These are phyloP conservation scores for Lacanobia oleracea DNA, from an alignment of 2,888 invertebrate species.

Conservation along the genomic window DNA sequence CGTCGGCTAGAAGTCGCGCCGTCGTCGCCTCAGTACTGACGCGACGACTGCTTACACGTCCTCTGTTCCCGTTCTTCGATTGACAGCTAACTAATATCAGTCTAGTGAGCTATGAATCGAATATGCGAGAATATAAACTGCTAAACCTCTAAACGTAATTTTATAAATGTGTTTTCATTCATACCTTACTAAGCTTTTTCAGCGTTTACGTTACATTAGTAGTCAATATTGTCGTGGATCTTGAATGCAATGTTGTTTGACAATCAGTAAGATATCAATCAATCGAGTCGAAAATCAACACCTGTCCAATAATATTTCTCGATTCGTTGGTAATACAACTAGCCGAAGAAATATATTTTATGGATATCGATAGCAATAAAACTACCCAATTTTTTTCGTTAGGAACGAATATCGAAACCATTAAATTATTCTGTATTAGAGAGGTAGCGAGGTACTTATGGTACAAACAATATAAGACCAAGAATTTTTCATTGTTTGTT, in stretches of 20 bases:
- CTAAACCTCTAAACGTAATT: constrained; percentile 20
- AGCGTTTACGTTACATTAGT: background rate
- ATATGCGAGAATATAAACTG: constrained; percentile 50
- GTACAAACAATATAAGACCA: constrained; percentile 8
- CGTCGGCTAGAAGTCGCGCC: background rate
- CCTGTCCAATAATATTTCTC: background rate
- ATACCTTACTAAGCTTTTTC: background rate
- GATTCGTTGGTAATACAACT: background rate
- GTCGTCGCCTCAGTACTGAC: background rate
- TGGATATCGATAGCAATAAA: constrained; percentile 10
- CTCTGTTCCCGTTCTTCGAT: constrained; percentile 51
- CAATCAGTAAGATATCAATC: constrained; percentile 5
- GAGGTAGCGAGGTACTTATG: background rate
- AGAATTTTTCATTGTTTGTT: constrained; percentile 19
- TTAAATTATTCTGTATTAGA: constrained; percentile 7
- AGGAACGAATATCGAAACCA: constrained; percentile 7
- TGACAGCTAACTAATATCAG: constrained; percentile 67
- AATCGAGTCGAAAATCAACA: background rate
- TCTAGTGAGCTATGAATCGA: constrained; percentile 61
- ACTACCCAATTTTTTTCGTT: background rate
- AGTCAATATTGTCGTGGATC: too few relatives aligned
- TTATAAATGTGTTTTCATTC: constrained; percentile 25
- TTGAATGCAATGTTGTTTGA: background rate
- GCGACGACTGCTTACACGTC: constrained; percentile 43
- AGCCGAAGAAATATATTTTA: background rate